Conservation (phyloP, 2,888 invertebrate genomes). For the Acrobasis repandana region DNA sequence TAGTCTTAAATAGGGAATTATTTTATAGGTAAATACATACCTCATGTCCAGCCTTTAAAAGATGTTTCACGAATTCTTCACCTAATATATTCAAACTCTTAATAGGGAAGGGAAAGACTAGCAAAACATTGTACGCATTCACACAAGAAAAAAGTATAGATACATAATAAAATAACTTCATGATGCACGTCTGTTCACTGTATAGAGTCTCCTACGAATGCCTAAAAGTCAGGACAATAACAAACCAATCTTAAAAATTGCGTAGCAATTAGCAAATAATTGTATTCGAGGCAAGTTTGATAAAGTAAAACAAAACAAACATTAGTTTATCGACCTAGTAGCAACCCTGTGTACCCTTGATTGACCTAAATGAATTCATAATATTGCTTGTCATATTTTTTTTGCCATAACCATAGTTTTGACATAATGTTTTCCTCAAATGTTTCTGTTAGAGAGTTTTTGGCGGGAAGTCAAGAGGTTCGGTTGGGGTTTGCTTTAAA, state of each 20-base stretch:
- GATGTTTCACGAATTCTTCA: conserved; percentile 14
- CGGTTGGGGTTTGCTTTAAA: too few species aligned
- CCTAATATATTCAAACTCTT: conserved; percentile 14
- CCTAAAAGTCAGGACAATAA: too few species aligned
- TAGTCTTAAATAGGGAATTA: too few species aligned
- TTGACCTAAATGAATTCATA: too few species aligned
- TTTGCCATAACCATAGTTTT: too few species aligned
- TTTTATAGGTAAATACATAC: conserved; percentile 29
- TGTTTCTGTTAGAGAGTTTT: too few species aligned
- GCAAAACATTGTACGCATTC: conserved; percentile 6
- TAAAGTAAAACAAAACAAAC: background rate
- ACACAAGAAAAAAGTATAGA: background rate
- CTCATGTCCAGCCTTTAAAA: conserved; percentile 37
- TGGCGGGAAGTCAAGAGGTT: too few species aligned
- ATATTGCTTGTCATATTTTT: too few species aligned
- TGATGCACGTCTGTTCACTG: background rate
- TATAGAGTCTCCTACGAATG: background rate
- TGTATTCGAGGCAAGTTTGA: background rate
- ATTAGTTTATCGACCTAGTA: too few species aligned
- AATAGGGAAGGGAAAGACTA: conserved; percentile 13
- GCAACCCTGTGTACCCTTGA: too few species aligned
- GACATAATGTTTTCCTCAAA: too few species aligned
- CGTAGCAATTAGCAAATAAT: background rate
- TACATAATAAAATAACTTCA: background rate
- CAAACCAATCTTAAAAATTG: background rate